A percentile compares a stretch with the other conserved stretches of the same genome.
phyloP scores from a whole-genome alignment of 1,140 invertebrate genomes.

The Bombus haemorrhoidalis region DNA sequence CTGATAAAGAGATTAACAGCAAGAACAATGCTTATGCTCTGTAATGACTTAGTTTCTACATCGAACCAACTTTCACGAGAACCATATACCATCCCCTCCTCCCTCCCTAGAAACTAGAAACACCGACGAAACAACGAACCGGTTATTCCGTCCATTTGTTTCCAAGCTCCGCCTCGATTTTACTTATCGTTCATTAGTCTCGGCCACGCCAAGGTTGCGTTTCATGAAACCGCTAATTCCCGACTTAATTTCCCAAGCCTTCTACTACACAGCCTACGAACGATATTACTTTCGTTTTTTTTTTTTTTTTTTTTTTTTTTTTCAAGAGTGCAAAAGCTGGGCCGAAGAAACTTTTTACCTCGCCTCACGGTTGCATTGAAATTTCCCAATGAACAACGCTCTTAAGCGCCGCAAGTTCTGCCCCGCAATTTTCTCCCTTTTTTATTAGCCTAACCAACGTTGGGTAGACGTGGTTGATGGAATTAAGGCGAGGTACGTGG shows the following conservation, averaged over 20 bases:
- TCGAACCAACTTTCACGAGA: not conserved
- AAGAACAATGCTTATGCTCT: slow-evolving; percentile 74
- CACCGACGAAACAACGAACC: not conserved
- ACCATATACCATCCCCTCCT: not conserved
- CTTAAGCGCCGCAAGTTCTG: not conserved
- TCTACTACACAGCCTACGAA: no score
- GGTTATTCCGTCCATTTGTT: not conserved
- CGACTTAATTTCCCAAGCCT: not conserved
- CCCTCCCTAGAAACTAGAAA: not conserved
- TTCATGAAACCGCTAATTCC: slow-evolving; percentile 7
- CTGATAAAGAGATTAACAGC: slow-evolving; percentile 78
- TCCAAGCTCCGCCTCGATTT: not conserved
- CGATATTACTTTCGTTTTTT: no score
- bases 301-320: no score
- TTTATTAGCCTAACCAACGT: no score
- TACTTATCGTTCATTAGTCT: not conserved
- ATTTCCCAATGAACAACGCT: not conserved
- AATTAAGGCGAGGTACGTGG: slow-evolving; percentile 44
- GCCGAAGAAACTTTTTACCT: not conserved
- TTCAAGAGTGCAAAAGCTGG: no score
- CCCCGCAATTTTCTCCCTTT: not conserved
- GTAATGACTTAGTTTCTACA: slow-evolving; percentile 30
- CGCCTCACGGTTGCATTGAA: not conserved
- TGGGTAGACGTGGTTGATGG: not conserved
- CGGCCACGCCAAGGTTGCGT: not conserved